Evolutionary conservation across 2,888 invertebrate species (phyloP), one percentile per base, ranked within the genome.

Genomic region (Oasisia sp.): DNA sequence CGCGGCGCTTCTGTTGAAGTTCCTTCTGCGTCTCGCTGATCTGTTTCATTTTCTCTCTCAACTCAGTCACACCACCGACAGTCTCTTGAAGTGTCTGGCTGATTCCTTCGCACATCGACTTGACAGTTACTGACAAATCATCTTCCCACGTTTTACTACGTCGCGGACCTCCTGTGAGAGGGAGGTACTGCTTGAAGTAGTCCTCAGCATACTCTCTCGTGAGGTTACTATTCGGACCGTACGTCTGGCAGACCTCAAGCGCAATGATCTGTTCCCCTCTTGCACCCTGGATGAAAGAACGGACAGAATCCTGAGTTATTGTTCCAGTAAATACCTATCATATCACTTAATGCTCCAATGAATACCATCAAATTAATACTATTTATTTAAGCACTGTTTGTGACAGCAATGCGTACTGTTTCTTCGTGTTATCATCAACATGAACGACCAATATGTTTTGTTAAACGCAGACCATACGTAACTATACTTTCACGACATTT

Each of bases 71-170:
- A 5, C 50, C 50, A 50, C 50, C 50, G 50, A 50, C 12, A 12
- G 50, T 9, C 50, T 50, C 50, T 9, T 50, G 50, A 50, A 50
- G 9, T 14, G 50, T 50, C 12, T 50, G 9, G 50, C 92, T 89
- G 44, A 93, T 92, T 14, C 93, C 93, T 12, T n/a, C 56, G 74
- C 91, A 93, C 50, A 93, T 92, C 9, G 93, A 91, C 32, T 94
- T 93, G 4, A 94, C 50, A 0, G 94, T 93, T 56, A 91, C 91
- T 32, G 90, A 56, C 89, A 94, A 92, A 89, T 93, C 94, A 1
- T 92, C 56, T 89, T 94, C 93, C 93, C 93, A 93, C 58, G 74
- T 89, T 19, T 74, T 91, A 38, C 89, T 32, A 11, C 32, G n/a
- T 38, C 58, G 5, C 9, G 12, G 50, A 9, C 92, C 89, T 27